Base-by-base conservation (phyloP, 2,888 invertebrate genomes). In the Drosophila buzzatii region DNA sequence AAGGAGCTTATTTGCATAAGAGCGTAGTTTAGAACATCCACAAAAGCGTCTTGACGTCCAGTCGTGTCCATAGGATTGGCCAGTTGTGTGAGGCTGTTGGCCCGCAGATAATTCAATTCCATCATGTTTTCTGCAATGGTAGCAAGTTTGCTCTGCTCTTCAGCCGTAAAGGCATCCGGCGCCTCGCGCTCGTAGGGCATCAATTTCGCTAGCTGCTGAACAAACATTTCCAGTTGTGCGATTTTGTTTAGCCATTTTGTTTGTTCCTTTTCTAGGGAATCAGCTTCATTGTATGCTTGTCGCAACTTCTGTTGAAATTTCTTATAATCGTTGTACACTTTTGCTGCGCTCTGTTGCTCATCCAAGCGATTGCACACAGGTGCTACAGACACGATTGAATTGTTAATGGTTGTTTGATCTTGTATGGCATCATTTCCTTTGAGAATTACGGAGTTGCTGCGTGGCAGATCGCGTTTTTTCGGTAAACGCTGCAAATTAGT, bases 131-230 rank as follows among this genome's bases (percentile, higher is more conserved):
- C 75, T 0, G 87, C 85, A 9, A 92, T 77, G 6, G 65, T 44
- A 5, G 68, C 51, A 0, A 92, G 60, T 23, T 76, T 84, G 0
- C 14, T 39, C 47, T 86, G 77, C 35, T 92, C 91, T 7, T 71
- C 77, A 1, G 60, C 5, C 2, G 82, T 88, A 20, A 92, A 87
- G 1, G 92, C 91, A 16, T 83, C 71, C 1, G 66, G 61, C 0
- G 66, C 70, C 1, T 77, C 70, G 0, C 66, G 73, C 0, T 82
- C 77, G 2, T 75, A 45, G 0, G 85, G 89, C 65, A 91, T 53
- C 0, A 92, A 68, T 42, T 92, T 91, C 27, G 88, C 83, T 51
- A 92, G 57, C 49, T 92, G 91, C 44, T 90, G 90, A 0, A 88
- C 81, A 56, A 92, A 92, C 0, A 64, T 70, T 9, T 81, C 82